A percentile compares a stretch with the other conserved stretches of the same genome.
phyloP scores from a whole-genome alignment of 2,797 vertebrate genomes.

The Girardinus metallicus region DNA sequence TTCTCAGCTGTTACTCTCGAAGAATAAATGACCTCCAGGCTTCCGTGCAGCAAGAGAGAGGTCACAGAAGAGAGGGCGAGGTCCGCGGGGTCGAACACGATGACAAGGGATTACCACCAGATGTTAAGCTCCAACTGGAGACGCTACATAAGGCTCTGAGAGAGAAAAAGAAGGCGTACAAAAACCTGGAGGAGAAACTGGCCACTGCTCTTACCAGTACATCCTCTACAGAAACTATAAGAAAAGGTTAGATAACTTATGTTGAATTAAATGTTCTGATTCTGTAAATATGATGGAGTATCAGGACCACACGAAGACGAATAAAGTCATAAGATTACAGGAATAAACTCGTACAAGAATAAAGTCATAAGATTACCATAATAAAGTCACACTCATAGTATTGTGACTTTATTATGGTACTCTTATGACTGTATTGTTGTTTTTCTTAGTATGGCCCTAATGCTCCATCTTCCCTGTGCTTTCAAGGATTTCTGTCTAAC shows the following conservation, averaged over 20 bases:
- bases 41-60: conserved; percentile 53
- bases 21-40: conserved; percentile 66
- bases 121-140: conserved; percentile 67
- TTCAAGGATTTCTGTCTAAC: conserved; percentile 42
- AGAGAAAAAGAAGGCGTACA: conserved; percentile 73
- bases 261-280: conserved; percentile 5
- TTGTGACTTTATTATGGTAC: too few relatives aligned
- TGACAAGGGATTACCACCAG: conserved; percentile 48
- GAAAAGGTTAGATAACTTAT: conserved; percentile 67
- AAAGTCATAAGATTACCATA: too few relatives aligned
- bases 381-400: too few relatives aligned
- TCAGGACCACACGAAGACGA: too few relatives aligned
- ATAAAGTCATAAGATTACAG: too few relatives aligned
- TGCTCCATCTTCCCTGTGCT: conserved; percentile 5
- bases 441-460: too few relatives aligned
- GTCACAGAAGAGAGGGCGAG: conserved; percentile 45
- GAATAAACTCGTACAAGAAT: too few relatives aligned
- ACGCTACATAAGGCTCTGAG: conserved; percentile 79
- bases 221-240: conserved; percentile 45
- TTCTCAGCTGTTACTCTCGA: conserved; percentile 66
- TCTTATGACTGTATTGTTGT: too few relatives aligned
- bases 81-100: conserved; percentile 33
- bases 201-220: conserved; percentile 68
- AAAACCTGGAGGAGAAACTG: conserved; percentile 80
- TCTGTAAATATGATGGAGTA: not conserved